Evolutionary conservation across 2,888 invertebrate species (phyloP).

Genomic region (Hyposoter didymator): DNA sequence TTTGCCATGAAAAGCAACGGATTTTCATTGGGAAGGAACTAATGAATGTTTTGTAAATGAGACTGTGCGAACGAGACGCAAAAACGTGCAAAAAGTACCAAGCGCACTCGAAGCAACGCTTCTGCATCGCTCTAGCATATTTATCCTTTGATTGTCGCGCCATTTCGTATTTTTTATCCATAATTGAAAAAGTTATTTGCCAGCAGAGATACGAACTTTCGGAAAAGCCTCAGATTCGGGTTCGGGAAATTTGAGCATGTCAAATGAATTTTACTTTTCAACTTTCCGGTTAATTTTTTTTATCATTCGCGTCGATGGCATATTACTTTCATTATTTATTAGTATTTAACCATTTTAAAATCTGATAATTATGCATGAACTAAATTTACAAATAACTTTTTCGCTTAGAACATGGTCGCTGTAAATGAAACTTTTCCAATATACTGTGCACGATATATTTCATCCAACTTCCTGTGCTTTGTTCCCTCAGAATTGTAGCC

Average conservation of each 20-base stretch:
- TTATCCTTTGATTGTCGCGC: not conserved
- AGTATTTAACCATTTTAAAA: not conserved
- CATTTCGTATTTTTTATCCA: not conserved
- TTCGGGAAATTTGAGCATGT: not conserved
- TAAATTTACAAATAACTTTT: not conserved
- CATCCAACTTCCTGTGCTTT: slow-evolving; percentile 5
- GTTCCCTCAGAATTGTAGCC: slow-evolving; percentile 3
- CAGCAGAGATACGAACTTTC: not conserved
- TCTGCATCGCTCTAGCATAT: not conserved
- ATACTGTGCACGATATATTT: not conserved
- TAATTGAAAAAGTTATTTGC: not conserved
- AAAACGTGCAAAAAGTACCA: not conserved
- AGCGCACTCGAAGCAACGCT: not conserved
- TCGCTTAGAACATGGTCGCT: not conserved
- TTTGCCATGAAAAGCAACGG: slow-evolving; percentile 5
- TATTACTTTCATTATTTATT: not conserved
- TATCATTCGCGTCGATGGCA: not conserved
- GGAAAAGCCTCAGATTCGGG: not conserved
- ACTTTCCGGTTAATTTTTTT: not conserved
- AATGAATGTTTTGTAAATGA: slow-evolving; percentile 18
- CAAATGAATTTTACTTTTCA: not conserved
- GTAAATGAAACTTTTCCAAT: slow-evolving; percentile 10
- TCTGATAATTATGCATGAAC: not conserved
- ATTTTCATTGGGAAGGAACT: slow-evolving; percentile 13
- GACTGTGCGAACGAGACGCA: not conserved